A percentile compares a stretch with the other conserved stretches of the same genome.
Conservation (phyloP, 2,888 invertebrate species). For the Hydroisotoma schaefferi region DNA sequence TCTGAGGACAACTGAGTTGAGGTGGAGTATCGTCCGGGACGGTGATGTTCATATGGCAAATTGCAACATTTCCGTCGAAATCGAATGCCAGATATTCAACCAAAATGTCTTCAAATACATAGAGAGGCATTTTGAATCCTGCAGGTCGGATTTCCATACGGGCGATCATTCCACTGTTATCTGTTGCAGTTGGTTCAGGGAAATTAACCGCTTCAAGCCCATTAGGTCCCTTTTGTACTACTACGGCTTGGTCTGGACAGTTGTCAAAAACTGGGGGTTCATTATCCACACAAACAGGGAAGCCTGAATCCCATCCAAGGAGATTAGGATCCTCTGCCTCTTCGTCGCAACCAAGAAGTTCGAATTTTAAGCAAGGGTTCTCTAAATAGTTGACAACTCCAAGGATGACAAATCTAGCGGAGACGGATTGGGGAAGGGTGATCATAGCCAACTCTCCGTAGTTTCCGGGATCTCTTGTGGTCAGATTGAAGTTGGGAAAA, state of each 20-base stretch:
- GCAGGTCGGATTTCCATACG: slow-evolving; percentile 87
- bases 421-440: slow-evolving; percentile 86
- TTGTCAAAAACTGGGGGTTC: slow-evolving; percentile 96
- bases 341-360: slow-evolving; percentile 87
- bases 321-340: slow-evolving; percentile 71
- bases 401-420: slow-evolving; percentile 87
- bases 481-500: slow-evolving; percentile 92
- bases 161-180: slow-evolving; percentile 92
- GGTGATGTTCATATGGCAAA: slow-evolving; percentile 85
- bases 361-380: slow-evolving; percentile 92
- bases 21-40: slow-evolving; percentile 92
- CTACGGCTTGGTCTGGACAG: slow-evolving; percentile 87
- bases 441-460: slow-evolving; percentile 96
- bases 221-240: slow-evolving; percentile 81
- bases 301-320: slow-evolving; percentile 88
- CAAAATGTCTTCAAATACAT: slow-evolving; percentile 84
- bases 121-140: slow-evolving; percentile 82
- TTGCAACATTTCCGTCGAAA: slow-evolving; percentile 94
- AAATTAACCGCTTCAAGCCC: slow-evolving; percentile 88
- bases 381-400: slow-evolving; percentile 96
- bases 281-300: slow-evolving; percentile 90
- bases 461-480: slow-evolving; percentile 92
- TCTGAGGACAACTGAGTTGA: slow-evolving; percentile 83
- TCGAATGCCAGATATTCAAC: slow-evolving; percentile 96
- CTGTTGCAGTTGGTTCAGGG: slow-evolving; percentile 88